These are phyloP conservation scores for Trichogramma dendrolimi DNA, from an alignment of 2,888 invertebrate genomes.

Conservation along the genomic window DNA sequence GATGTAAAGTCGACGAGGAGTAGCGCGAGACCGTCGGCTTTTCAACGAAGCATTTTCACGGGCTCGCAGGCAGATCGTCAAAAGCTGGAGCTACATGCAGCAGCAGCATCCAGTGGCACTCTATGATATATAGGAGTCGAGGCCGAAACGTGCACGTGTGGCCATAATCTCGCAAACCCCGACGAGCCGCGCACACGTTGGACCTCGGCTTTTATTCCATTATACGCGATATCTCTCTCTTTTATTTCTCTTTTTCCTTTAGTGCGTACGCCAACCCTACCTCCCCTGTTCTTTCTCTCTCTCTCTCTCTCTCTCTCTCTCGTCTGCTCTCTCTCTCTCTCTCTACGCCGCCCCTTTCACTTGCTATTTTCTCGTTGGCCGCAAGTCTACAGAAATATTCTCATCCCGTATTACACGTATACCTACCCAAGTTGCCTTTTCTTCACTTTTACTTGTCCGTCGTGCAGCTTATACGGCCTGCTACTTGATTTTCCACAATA, in stretches of 20 bases:
- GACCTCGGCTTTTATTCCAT: conserved; percentile 13
- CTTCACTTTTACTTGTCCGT: conserved; percentile 21
- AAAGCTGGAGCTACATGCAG: no score
- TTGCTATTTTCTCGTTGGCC: neutral
- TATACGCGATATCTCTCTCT: conserved; percentile 14
- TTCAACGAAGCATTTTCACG: no score
- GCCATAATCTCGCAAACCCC: no score
- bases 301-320: conserved; percentile 8
- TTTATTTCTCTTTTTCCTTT: conserved; percentile 6
- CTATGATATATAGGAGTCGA: no score
- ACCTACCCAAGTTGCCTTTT: neutral
- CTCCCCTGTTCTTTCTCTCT: conserved; percentile 7
- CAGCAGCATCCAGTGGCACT: no score
- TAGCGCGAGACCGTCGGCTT: no score
- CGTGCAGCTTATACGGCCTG: neutral
- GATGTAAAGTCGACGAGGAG: no score
- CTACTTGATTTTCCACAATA: conserved; percentile 13
- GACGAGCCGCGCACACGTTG: neutral
- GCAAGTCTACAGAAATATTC: neutral
- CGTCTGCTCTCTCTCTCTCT: conserved; percentile 1
- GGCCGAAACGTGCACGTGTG: no score
- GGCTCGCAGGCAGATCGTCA: no score
- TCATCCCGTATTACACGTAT: no score
- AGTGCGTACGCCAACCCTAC: conserved; percentile 3
- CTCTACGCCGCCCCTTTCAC: neutral